Conservation (phyloP, 2,888 invertebrate genomes). For the Adela reaumurella region DNA sequence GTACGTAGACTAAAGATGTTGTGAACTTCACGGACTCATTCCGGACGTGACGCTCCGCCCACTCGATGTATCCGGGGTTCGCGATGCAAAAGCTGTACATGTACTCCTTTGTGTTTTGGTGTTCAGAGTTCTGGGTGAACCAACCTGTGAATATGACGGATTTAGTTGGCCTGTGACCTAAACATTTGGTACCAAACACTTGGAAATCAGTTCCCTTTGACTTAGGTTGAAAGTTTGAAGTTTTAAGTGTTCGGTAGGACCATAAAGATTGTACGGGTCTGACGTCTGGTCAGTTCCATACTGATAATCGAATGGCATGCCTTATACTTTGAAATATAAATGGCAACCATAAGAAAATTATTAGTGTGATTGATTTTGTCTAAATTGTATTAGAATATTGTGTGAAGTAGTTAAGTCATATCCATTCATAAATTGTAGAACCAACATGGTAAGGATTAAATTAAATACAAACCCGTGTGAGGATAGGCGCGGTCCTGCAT, state of each 20-base stretch:
- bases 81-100: slow-evolving; percentile 60
- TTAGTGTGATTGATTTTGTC: neutral
- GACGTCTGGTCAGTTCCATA: too few species aligned
- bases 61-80: slow-evolving; percentile 66
- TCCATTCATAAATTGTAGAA: too few species aligned
- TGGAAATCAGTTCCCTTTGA: too few species aligned
- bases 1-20: slow-evolving; percentile 65
- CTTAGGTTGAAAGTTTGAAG: neutral
- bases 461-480: slow-evolving; percentile 65
- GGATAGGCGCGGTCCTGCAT: slow-evolving; percentile 84
- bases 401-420: too few species aligned
- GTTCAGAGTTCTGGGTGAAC: slow-evolving; percentile 79
- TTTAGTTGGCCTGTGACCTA: too few species aligned
- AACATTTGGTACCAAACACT: too few species aligned
- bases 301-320: too few species aligned
- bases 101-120: slow-evolving; percentile 67
- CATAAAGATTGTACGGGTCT: neutral
- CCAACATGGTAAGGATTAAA: neutral
- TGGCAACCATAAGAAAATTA: neutral
- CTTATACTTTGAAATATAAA: neutral
- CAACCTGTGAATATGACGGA: slow-evolving; percentile 56
- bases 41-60: slow-evolving; percentile 66
- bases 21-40: slow-evolving; percentile 51
- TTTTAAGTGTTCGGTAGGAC: neutral
- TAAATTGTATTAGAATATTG: too few species aligned